Base-by-base conservation (phyloP, 2,888 invertebrate species). In the Disparrhopalites patrizii region DNA sequence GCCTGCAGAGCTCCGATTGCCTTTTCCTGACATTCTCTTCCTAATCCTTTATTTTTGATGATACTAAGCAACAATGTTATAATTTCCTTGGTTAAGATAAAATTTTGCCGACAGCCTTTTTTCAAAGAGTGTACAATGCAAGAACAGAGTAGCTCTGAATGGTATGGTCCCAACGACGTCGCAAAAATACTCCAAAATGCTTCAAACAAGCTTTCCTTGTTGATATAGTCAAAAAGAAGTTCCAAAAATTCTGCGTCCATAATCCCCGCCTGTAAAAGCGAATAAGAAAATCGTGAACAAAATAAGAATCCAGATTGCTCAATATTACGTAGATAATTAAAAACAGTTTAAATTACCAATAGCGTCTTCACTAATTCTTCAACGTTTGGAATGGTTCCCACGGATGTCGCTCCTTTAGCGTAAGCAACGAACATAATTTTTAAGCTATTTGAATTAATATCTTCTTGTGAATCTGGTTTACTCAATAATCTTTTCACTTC, bases 111-210 rank as follows among this genome's bases (percentile, higher is more conserved):
- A 47, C 60, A 56, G 18, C 62, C 65, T 13, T 23, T 47, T 13
- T 66, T 57, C 4, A 68, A 51, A 15, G 70, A 62, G 27, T 62
- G 58, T 13, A 60, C 30, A 18, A 71, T 66, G 52, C 65, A 66
- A 15, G 65, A 27, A 47, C 68, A 68, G 15, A 69, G 55, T 8
- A 70, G 38, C 3, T 73, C 62, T 40, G 71, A 66, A 47, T 73
- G 70, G 7, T 70, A 71, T 1, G 68, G 63, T 38, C 69, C 67
- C 20, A 71, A 62, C 8, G 66, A 47, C 5, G 65, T 27, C 13
- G 67, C 27, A 13, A 71, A 36, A 8, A 58, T 25, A 27, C 43
- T 56, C 70, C 69, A 71, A 47, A 73, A 73, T 10, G 38, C 62
- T 43, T 62, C 62, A 50, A 58, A 61, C n/a, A 50, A 40, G 13